Conservation (phyloP, 2,113 vertebrate species). For the Orcinus orca region DNA sequence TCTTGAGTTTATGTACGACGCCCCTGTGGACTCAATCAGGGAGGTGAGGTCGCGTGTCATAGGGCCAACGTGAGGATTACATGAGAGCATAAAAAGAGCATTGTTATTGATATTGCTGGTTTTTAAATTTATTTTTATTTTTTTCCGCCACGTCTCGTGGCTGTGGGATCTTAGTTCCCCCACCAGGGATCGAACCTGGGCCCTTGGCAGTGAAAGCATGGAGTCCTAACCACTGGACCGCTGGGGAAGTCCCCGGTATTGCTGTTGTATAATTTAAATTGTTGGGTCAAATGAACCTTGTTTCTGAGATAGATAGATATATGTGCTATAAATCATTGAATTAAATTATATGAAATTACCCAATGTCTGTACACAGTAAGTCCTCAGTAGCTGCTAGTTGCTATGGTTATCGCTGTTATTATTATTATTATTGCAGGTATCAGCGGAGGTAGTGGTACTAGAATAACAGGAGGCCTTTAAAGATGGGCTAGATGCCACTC, state of each 20-base stretch:
- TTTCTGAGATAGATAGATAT: not conserved
- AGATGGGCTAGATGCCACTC: not conserved
- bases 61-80: not conserved
- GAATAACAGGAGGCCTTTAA: not conserved
- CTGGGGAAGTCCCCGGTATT: too few species aligned
- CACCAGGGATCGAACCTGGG: too few species aligned
- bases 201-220: too few species aligned
- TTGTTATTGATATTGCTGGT: not conserved
- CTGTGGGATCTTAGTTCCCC: too few species aligned
- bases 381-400: not conserved
- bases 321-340: not conserved
- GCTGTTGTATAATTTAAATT: not conserved
- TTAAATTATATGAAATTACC: not conserved
- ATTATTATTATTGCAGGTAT: not conserved
- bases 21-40: too few species aligned
- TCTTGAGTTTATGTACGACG: accelerated
- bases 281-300: not conserved
- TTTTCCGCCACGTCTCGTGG: too few species aligned
- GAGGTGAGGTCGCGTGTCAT: not conserved
- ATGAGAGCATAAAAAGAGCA: not conserved
- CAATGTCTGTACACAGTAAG: not conserved
- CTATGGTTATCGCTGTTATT: not conserved
- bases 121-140: too few species aligned
- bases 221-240: too few species aligned
- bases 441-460: not conserved